Evolutionary conservation across 92 coral and sea anemone species (phyloP).

Genomic region (Parazoanthus darwini): DNA sequence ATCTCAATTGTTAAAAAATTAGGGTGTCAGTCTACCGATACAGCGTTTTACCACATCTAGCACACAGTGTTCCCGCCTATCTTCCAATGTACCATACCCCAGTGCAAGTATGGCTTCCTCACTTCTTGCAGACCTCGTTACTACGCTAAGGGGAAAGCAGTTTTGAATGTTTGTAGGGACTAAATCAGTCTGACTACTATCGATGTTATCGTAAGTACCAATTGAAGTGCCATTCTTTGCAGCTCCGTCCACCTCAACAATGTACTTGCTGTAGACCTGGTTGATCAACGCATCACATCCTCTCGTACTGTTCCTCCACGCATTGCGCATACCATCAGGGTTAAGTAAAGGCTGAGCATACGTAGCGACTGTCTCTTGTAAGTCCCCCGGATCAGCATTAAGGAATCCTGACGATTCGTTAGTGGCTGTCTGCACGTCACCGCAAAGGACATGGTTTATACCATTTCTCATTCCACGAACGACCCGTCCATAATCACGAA

Average conservation of each 20-base stretch:
- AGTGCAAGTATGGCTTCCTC: too few relatives aligned
- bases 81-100: too few relatives aligned
- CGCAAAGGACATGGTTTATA: slow-evolving; percentile 19
- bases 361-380: neutral
- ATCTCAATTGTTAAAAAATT: neutral
- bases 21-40: neutral
- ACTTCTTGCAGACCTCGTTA: too few relatives aligned
- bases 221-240: neutral
- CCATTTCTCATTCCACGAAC: slow-evolving; percentile 30
- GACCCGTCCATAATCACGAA: slow-evolving; percentile 22
- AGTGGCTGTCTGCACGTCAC: slow-evolving; percentile 15
- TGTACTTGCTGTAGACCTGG: slow-evolving; percentile 5
- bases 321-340: neutral
- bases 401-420: neutral
- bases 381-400: slow-evolving; percentile 15
- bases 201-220: slow-evolving; percentile 5
- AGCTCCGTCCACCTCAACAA: slow-evolving; percentile 7
- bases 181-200: neutral
- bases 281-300: neutral
- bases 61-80: too few relatives aligned
- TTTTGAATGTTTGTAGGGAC: neutral
- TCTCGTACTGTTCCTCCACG: neutral
- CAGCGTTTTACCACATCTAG: too few relatives aligned
- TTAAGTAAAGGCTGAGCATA: neutral
- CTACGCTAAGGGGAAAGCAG: neutral